Base-by-base conservation (phyloP, 1,140 invertebrate genomes). In the Magallana gigas region DNA sequence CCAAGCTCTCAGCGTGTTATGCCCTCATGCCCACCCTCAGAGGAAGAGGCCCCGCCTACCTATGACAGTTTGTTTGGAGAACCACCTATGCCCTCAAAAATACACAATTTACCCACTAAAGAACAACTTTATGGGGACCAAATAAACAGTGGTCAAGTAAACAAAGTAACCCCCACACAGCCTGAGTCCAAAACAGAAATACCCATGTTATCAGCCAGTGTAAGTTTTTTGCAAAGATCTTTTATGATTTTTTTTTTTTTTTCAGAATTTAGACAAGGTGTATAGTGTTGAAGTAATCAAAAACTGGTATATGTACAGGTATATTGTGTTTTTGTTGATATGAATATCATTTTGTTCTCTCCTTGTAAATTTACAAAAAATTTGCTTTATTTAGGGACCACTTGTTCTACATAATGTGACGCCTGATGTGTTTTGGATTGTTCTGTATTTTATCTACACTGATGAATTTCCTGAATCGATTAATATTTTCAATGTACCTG, bases 41-140 rank as follows among this genome's bases (percentile, higher is more conserved):
- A 76, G 23, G 68, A 76, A 6, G 29, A 76, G 23, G 23, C 29
- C 8, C 68, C 23, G 5, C 68, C 68, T 5, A 48, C 68, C 12
- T 76, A 76, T 76, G 29, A 76, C 7, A 76, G 68, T 76, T 29
- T 76, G 14, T 76, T 76, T 29, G 68, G 68, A 36, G 23, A 11
- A 18, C 29, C 68, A 36, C 29, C 29, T 11, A 11, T 6, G 23
- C 0, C 18, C 23, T 9, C 16, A 23, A 8, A 18, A 18, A 76
- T 12, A 2, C 23, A 8, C 11, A 29, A 8, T 29, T 12, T 29
- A 36, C 68, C 68, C 29, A 76, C 68, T 12, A 12, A 8, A 8
- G 23, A 76, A 4, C 68, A 76, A 23, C 23, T 76, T 8, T 76
- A 76, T 76, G 68, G 29, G 68, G 23, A 36, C 7, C 36, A 48